These are phyloP conservation scores for Lasiommata megera DNA, from an alignment of 2,888 invertebrate genomes.

Conservation along the genomic window DNA sequence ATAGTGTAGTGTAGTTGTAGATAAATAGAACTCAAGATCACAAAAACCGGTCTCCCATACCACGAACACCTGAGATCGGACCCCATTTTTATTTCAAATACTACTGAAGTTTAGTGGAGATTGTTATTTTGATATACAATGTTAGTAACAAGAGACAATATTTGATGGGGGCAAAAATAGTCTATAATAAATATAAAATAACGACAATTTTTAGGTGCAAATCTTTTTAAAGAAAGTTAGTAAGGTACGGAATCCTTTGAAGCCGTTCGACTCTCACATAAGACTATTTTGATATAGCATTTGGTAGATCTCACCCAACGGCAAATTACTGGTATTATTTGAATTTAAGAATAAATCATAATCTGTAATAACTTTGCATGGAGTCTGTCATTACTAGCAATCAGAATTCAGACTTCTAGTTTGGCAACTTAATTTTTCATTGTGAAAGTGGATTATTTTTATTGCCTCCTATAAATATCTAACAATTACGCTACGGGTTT, in stretches of 20 bases:
- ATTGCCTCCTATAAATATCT: neutral
- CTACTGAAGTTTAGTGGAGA: no score
- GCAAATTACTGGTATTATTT: neutral
- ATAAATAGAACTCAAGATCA: no score
- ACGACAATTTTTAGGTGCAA: neutral
- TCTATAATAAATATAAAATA: no score
- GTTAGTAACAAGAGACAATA: no score
- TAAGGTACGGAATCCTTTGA: neutral
- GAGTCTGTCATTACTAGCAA: constrained; percentile 1
- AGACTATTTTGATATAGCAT: neutral
- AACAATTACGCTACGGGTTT: neutral
- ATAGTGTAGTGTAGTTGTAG: no score
- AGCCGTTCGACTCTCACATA: neutral
- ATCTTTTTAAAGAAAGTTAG: neutral
- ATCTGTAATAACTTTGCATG: neutral
- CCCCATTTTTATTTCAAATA: no score
- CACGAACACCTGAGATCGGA: no score
- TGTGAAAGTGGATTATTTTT: constrained; percentile 11
- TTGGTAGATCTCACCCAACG: neutral
- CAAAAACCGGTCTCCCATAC: no score
- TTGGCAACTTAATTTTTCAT: neutral
- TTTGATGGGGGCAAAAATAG: no score
- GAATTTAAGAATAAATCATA: neutral
- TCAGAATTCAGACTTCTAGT: neutral
- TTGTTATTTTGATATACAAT: no score